These are phyloP conservation scores for Neomorphus geoffroyi DNA, from an alignment of 2,797 vertebrate genomes.

Conservation along the genomic window DNA sequence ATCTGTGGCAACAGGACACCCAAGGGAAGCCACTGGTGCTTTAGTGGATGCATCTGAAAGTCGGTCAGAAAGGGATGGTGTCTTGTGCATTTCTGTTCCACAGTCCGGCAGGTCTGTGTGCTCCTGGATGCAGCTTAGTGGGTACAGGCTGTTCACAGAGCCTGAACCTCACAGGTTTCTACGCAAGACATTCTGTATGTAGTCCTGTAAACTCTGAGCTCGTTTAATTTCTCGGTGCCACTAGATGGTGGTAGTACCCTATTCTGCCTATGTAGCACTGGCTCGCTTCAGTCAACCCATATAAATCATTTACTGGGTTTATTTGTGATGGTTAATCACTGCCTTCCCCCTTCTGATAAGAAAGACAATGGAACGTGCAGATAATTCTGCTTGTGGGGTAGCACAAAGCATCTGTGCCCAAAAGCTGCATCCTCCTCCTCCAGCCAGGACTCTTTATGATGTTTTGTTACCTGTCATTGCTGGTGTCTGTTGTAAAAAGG, in stretches of 20 bases:
- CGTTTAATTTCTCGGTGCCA: neutral
- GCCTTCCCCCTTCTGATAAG: neutral
- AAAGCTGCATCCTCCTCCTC: neutral
- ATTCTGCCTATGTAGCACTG: neutral
- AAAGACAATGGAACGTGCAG: neutral
- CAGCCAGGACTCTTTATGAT: neutral
- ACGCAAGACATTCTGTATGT: fast-evolving
- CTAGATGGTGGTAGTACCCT: slow-evolving; percentile 51
- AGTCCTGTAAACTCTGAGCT: neutral
- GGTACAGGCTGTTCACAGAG: neutral
- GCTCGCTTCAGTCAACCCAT: neutral
- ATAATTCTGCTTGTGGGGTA: neutral
- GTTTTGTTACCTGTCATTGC: neutral
- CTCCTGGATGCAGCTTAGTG: neutral
- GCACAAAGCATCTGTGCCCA: neutral
- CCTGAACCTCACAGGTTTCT: neutral
- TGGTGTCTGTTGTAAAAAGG: neutral
- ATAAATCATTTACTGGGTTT: neutral
- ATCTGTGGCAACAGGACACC: neutral
- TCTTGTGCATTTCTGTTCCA: neutral
- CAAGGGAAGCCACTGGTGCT: neutral
- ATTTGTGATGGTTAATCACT: neutral
- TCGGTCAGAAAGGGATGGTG: neutral
- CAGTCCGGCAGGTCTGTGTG: neutral
- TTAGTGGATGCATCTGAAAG: neutral